Percentiles rank a stretch among this genome's conserved stretches.
These are phyloP conservation scores for Rousettus leschenaultii DNA, from an alignment of 2,113 vertebrate genomes.

Conservation along the genomic window DNA sequence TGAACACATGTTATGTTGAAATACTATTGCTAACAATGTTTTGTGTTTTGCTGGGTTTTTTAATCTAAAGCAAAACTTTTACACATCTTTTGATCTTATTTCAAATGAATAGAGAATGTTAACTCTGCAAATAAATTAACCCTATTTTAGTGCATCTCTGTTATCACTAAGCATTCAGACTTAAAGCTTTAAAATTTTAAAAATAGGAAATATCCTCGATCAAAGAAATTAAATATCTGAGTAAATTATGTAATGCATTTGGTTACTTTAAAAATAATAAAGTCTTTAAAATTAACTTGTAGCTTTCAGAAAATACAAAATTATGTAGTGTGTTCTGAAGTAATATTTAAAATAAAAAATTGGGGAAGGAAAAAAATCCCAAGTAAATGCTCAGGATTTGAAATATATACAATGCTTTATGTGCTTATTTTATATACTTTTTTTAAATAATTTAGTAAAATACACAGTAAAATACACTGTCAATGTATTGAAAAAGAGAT, in stretches of 20 bases:
- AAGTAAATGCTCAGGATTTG: slow-evolving; percentile 44
- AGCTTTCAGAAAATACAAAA: slow-evolving; percentile 45
- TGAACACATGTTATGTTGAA: not conserved
- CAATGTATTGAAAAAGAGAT: slow-evolving; percentile 48
- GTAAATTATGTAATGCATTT: slow-evolving; percentile 15
- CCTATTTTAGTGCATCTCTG: not conserved
- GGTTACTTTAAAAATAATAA: not conserved
- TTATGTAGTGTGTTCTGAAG: not conserved
- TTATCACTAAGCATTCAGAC: not conserved
- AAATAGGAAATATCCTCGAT: not conserved
- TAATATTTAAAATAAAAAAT: slow-evolving; percentile 34
- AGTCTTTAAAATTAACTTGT: slow-evolving; percentile 36
- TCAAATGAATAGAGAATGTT: slow-evolving; percentile 45
- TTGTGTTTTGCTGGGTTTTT: not conserved
- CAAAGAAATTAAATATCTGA: slow-evolving; percentile 38
- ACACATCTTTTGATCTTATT: not conserved
- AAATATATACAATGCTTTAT: slow-evolving; percentile 47
- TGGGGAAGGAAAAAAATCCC: not conserved
- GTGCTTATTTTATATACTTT: slow-evolving; percentile 50
- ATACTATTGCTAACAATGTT: not conserved
- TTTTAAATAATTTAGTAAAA: slow-evolving; percentile 46
- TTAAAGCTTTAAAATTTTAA: slow-evolving; percentile 34
- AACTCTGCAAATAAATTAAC: slow-evolving; percentile 18
- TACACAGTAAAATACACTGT: slow-evolving; percentile 25
- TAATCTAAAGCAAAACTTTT: slow-evolving; percentile 13